Evolutionary conservation across 2,113 vertebrate genomes (phyloP).

Genomic region (Cyanistes caeruleus): DNA sequence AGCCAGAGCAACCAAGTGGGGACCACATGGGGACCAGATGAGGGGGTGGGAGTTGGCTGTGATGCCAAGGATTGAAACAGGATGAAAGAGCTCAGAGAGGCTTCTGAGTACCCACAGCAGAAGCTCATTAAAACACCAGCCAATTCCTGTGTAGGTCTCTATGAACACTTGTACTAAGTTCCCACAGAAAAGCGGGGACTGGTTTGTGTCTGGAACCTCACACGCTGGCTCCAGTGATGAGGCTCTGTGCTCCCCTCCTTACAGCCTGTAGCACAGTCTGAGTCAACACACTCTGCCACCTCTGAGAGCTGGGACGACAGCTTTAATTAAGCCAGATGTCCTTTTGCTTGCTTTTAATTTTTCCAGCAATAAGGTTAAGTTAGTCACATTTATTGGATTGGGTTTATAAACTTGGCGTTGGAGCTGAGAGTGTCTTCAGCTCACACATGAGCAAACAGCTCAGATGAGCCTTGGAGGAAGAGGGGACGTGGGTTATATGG

Average conservation of each 20-base stretch:
- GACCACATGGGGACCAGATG: background rate
- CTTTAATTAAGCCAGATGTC: slow-evolving; percentile 63
- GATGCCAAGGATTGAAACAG: rapidly evolving
- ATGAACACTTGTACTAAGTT: background rate
- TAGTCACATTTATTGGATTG: slow-evolving; percentile 62
- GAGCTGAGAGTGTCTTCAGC: background rate
- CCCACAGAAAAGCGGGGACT: background rate
- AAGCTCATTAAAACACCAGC: background rate
- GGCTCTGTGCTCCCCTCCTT: background rate
- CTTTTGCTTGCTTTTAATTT: slow-evolving; percentile 72
- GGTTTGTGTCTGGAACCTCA: background rate
- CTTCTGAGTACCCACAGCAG: background rate
- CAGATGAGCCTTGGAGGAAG: slow-evolving; percentile 61
- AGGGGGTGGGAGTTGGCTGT: background rate
- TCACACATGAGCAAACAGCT: slow-evolving; percentile 64
- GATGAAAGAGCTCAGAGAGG: background rate
- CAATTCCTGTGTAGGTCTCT: background rate
- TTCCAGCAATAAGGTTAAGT: slow-evolving; percentile 54
- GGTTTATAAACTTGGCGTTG: background rate
- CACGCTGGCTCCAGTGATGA: background rate
- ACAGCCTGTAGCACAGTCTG: background rate
- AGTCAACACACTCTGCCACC: background rate
- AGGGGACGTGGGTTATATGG: background rate
- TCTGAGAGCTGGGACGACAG: background rate
- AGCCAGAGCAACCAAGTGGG: background rate